Percentiles rank a stretch among this genome's conserved stretches.
Conservation (phyloP, 2,888 invertebrate species). For the Eupithecia subumbrata region DNA sequence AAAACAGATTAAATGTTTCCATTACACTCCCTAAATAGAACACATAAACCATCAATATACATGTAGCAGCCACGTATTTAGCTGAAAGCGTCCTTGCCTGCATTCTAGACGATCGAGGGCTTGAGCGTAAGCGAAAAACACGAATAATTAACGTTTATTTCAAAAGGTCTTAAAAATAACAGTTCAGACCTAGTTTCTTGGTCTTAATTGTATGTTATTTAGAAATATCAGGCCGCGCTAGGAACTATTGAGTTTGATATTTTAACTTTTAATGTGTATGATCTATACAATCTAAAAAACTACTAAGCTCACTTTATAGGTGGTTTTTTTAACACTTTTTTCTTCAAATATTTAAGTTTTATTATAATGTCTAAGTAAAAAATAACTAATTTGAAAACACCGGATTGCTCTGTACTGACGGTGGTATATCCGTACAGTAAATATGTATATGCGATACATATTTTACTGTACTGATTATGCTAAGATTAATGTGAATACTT, state of each 20-base stretch:
- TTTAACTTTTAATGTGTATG: background rate
- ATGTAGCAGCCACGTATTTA: slow-evolving; percentile 21
- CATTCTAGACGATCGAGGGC: background rate
- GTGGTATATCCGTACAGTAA: too few relatives aligned
- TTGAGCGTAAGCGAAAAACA: background rate
- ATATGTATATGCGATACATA: background rate
- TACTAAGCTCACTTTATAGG: background rate
- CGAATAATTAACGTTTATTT: background rate
- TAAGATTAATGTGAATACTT: background rate
- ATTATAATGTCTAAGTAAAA: too few relatives aligned
- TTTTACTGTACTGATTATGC: background rate
- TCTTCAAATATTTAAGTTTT: too few relatives aligned
- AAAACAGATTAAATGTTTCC: slow-evolving; percentile 2
- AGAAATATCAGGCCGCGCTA: background rate
- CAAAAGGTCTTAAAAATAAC: too few relatives aligned
- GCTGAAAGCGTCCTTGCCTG: slow-evolving; percentile 42
- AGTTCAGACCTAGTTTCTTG: too few relatives aligned
- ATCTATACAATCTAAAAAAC: background rate
- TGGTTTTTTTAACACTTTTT: background rate
- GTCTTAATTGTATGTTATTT: background rate
- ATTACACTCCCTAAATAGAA: slow-evolving; percentile 27
- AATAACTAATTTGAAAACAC: too few relatives aligned
- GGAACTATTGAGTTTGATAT: background rate
- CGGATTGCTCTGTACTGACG: too few relatives aligned
- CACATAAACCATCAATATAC: slow-evolving; percentile 13